A percentile compares a stretch with the other conserved stretches of the same genome.
phyloP scores from a whole-genome alignment of 1,140 invertebrate genomes.

The Ditylenchus dipsaci region DNA sequence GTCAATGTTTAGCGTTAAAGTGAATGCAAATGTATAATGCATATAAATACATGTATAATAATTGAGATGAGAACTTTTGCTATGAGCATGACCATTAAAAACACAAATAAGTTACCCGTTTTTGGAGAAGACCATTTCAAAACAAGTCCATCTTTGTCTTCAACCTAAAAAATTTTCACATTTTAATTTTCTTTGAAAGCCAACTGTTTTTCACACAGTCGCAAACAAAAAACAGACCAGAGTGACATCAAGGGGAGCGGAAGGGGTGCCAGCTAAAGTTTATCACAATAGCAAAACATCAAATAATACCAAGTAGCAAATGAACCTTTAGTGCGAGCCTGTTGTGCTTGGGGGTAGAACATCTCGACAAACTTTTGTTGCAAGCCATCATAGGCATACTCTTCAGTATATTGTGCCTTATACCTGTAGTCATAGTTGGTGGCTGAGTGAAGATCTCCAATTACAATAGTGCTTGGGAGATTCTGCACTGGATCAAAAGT shows the following conservation, averaged over 20 bases:
- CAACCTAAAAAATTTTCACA: background rate
- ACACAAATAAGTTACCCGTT: no score
- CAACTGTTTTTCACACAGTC: no score
- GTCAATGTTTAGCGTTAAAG: no score
- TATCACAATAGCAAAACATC: background rate
- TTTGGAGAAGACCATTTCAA: constrained; percentile 48
- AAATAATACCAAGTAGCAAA: background rate
- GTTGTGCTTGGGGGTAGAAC: constrained; percentile 52
- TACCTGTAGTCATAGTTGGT: constrained; percentile 57
- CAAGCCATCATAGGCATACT: constrained; percentile 31
- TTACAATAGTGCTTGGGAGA: constrained; percentile 20
- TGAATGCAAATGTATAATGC: no score
- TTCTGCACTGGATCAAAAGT: constrained; percentile 7
- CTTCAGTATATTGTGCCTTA: constrained; percentile 44
- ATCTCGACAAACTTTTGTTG: constrained; percentile 38
- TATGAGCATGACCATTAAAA: no score
- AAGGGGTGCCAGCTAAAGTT: constrained; percentile 50
- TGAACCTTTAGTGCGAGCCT: constrained; percentile 51
- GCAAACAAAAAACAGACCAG: constrained; percentile 9
- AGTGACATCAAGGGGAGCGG: constrained; percentile 44
- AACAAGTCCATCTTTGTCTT: constrained; percentile 51
- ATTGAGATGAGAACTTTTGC: no score
- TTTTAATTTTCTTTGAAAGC: no score
- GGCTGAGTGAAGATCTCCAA: constrained; percentile 45
- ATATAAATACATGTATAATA: no score